Evolutionary conservation across 2,113 vertebrate genomes (phyloP), one percentile per base, ranked within the genome.

Genomic region (Trichomycterus rosablanca): DNA sequence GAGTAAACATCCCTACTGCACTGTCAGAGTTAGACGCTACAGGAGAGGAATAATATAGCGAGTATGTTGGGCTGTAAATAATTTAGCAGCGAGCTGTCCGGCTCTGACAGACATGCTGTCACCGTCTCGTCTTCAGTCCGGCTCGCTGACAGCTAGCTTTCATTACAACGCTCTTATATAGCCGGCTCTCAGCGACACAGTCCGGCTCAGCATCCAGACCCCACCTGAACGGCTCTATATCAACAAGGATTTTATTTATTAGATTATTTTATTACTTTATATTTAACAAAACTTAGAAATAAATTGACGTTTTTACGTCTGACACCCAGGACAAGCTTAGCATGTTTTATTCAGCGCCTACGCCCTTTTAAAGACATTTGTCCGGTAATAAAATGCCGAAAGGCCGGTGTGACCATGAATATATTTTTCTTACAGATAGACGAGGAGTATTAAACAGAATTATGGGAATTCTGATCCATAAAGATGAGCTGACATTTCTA

Each of bases 401-500:
- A n/a, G n/a, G 35, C 20, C 52, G 7, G 53, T 71, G 68, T 75
- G 69, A 63, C 63, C 59, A 50, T 70, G 72, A 74, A 74, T 74
- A 70, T 28, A 74, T 74, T 67, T 59, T 57, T 46, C 63, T 59
- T 19, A 19, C 58, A 69, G 63, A 65, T 7, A 45, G 49, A 66
- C 69, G 59, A 19, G 22, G 52, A 49, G 66, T 63, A 59, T 72
- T 75, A 71, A 75, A 72, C 69, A 72, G 73, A 68, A 66, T 68
- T 69, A 75, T 66, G 65, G 58, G 45, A 72, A 68, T 62, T 66
- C 66, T 66, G 62, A 66, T 72, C 66, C 69, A 66, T 71, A 68
- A 68, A 72, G 68, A 68, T 35, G 35, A 68, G 57, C 51, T 68
- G 73, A 72, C 73, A 68, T 75, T 68, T 75, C 66, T 59, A 75